phyloP scores from a whole-genome alignment of 2,113 vertebrate species.

The Pangasianodon gigas region DNA sequence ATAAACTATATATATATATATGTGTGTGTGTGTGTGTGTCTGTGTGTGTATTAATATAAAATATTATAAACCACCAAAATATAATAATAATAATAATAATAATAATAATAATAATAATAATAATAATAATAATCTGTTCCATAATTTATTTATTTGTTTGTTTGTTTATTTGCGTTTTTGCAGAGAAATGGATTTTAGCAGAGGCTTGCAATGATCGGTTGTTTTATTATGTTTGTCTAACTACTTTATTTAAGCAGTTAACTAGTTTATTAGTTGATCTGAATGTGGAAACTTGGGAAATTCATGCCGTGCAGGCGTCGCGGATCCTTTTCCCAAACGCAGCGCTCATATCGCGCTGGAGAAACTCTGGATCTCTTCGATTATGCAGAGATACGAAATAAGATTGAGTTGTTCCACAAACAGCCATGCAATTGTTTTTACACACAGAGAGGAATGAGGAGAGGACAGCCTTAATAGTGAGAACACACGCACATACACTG shows the following conservation, averaged over 20 bases:
- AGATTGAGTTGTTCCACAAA: no score
- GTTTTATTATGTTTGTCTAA: neutral
- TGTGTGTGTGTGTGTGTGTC: no score
- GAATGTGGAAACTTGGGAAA: neutral
- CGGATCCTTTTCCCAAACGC: neutral
- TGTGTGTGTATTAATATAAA: no score
- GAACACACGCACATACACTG: neutral
- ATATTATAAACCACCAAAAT: neutral
- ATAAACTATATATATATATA: no score
- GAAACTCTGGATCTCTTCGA: neutral
- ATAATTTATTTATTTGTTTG: neutral
- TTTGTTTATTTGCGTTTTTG: neutral
- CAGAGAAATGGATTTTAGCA: neutral
- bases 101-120: conserved; percentile 3
- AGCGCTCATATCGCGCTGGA: neutral
- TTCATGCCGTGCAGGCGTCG: neutral
- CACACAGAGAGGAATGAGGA: neutral
- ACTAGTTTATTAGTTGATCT: neutral
- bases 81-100: neutral
- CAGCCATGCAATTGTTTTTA: neutral
- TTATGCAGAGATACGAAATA: neutral
- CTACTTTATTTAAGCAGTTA: neutral
- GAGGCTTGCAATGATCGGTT: neutral
- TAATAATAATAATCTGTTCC: neutral
- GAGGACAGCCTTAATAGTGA: neutral